phyloP scores from a whole-genome alignment of 2,113 vertebrate species.

The Oryzias woworae region DNA sequence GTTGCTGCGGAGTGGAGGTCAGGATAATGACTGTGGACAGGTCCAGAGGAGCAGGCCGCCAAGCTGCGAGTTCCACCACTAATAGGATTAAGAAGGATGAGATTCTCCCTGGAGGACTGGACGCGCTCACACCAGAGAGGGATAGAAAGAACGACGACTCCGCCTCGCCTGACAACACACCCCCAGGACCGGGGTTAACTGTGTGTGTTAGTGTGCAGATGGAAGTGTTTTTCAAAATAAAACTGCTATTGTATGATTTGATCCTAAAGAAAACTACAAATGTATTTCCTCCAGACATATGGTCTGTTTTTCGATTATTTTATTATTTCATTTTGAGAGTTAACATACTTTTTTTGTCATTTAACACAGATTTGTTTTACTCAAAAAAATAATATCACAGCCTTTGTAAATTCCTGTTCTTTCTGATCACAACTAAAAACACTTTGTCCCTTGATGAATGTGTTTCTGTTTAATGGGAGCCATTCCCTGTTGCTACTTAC shows the following conservation, averaged over 20 bases:
- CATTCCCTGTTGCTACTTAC: no score
- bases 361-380: no score
- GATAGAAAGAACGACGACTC: conserved; percentile 45
- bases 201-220: conserved; percentile 20
- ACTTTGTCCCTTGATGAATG: no score
- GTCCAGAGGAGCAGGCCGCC: conserved; percentile 63
- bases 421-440: no score
- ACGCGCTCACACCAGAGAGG: conserved; percentile 64
- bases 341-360: no score
- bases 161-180: conserved; percentile 55
- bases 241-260: conserved; percentile 6
- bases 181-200: conserved; percentile 49
- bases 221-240: conserved; percentile 1
- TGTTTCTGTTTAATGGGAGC: no score
- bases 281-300: no score
- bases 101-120: conserved; percentile 66
- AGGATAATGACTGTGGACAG: conserved; percentile 73
- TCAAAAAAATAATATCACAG: no score
- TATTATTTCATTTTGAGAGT: no score
- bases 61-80: conserved; percentile 58
- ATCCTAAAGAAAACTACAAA: not conserved
- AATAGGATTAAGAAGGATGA: conserved; percentile 75
- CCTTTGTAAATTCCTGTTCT: no score
- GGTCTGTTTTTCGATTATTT: no score
- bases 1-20: conserved; percentile 50